Evolutionary conservation across 1,140 invertebrate species (phyloP), one percentile per base, ranked within the genome.

Genomic region (Magallana angulata): DNA sequence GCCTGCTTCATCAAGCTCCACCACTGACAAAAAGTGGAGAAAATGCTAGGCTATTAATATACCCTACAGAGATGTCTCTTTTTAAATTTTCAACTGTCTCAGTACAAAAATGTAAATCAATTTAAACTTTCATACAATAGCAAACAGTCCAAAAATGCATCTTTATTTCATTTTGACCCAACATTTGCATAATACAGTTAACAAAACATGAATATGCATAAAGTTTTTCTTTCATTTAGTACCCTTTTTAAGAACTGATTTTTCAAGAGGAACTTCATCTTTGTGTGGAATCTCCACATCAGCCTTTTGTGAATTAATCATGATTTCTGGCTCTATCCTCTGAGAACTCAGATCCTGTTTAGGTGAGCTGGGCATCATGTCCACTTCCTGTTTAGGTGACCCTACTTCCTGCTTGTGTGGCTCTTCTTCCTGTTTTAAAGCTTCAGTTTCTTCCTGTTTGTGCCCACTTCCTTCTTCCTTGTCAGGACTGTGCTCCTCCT

Each of bases 361-460:
- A 24, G 68, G 68, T 76, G 68, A 76, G 24, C 68, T 76, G 7
- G 68, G 68, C 68, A 76, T 76, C 18, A 30, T 30, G 9, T 14
- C 68, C 68, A 76, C 68, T 76, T 76, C 68, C 24, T 30, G 9
- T 76, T 76, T 76, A 36, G 24, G 24, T 76, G 68, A 76, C 7
- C 24, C 68, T 24, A 76, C 68, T 76, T 76, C 68, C 24, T 30
- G 9, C 36, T 76, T 76, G 4, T 1, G 24, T 76, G 68, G 36
- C 7, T 24, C 48, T 30, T 68, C 58, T 62, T 16, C 56, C 18
- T 76, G 48, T 56, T 86, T 80, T 1, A 57, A 8, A 56, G 36
- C 48, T 24, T 88, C 87, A 58, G 8, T n/a, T 7, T 59, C 71
- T 71, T 87, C 86, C 24, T 85, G 57, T 76, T 85, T 82, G 3